Conservation (phyloP, 2,113 vertebrate genomes). For the Menidia beryllina region DNA sequence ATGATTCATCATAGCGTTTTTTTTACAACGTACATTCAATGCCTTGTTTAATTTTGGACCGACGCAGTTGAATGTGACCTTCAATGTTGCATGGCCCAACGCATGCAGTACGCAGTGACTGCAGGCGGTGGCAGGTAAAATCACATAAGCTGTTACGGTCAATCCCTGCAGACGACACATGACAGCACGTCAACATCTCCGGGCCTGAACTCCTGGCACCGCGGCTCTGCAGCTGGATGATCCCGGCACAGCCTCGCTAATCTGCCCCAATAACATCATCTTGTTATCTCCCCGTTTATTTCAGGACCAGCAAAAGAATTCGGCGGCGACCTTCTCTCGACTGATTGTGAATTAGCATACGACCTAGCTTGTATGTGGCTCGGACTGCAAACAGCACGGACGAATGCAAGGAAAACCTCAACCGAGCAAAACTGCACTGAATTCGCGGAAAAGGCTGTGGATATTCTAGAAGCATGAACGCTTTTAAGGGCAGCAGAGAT, state of each 20-base stretch:
- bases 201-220: neutral
- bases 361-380: neutral
- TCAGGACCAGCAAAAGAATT: constrained; percentile 1
- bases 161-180: constrained; percentile 4
- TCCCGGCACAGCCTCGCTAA: neutral
- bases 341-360: neutral
- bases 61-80: neutral
- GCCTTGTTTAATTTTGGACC: neutral
- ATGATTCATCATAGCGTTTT: too few species aligned
- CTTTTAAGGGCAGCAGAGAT: constrained; percentile 37
- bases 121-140: neutral
- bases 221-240: constrained; percentile 3
- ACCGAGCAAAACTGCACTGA: constrained; percentile 12
- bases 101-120: neutral
- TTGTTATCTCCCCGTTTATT: constrained; percentile 12
- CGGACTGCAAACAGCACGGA: neutral
- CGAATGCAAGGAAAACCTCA: constrained; percentile 8
- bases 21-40: too few species aligned
- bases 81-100: neutral
- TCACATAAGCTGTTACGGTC: too few species aligned
- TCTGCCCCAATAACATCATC: constrained; percentile 8
- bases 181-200: neutral
- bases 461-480: constrained; percentile 43
- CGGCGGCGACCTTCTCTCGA: neutral
- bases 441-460: constrained; percentile 28